These are phyloP conservation scores for Thunnus thynnus DNA, from an alignment of 2,113 vertebrate species.

Conservation along the genomic window DNA sequence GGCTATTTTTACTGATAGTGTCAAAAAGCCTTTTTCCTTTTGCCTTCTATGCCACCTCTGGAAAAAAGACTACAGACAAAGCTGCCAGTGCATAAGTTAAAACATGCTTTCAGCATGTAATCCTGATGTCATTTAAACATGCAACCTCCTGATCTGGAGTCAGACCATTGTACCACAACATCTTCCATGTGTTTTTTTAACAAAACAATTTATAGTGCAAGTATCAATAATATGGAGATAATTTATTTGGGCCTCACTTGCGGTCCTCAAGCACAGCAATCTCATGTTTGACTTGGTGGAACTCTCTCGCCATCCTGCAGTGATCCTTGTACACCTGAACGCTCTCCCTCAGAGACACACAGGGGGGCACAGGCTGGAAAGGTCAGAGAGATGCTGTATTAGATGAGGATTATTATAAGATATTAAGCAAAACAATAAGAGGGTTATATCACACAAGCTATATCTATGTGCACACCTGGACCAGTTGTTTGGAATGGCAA, in stretches of 20 bases:
- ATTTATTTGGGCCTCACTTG: constrained; percentile 87
- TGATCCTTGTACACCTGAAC: constrained; percentile 96
- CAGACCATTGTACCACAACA: background rate
- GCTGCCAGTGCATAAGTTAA: background rate
- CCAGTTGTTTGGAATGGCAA: background rate
- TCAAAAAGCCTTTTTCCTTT: background rate
- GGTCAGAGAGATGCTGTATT: background rate
- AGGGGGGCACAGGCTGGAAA: constrained; percentile 92
- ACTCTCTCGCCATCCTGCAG: constrained; percentile 97
- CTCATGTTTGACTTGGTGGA: constrained; percentile 95
- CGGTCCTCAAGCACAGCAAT: constrained; percentile 94
- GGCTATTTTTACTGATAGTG: background rate
- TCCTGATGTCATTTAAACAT: background rate
- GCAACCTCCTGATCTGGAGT: background rate
- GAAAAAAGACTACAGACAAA: background rate
- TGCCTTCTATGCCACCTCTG: background rate
- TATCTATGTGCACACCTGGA: background rate
- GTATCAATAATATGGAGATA: background rate
- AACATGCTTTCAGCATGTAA: background rate
- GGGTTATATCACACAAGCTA: background rate
- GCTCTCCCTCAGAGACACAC: constrained; percentile 92
- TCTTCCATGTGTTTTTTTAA: background rate
- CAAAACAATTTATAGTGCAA: background rate
- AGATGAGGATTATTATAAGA: background rate
- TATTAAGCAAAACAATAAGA: too few species aligned